Base-by-base conservation (phyloP, 2,888 invertebrate species). In the Thereva unica region DNA sequence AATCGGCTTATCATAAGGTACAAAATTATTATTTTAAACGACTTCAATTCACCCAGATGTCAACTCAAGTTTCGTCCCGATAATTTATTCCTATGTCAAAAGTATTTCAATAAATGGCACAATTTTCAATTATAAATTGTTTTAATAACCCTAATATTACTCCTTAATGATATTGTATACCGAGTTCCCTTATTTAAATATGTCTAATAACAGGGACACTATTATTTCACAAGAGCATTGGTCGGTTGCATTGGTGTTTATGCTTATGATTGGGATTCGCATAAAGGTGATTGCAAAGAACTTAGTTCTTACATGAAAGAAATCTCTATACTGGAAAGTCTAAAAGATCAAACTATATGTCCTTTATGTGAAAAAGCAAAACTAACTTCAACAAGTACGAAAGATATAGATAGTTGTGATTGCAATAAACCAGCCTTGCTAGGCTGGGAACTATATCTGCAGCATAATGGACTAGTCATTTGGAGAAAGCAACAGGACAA, bases 381-480 rank as follows among this genome's bases (percentile, higher is more conserved):
- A 54, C 71, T 81, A 4, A 74, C 83, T 45, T 82, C 83, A 69
- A 73, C 74, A 50, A 74, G 75, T 64, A 75, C 80, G 55, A 77
- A 80, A 3, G 78, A 77, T 70, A 76, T 83, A 12, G 75, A 80
- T n/a, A 85, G 84, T 72, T 40, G 12, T 38, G 49, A 49, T 23
- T 50, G 3, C 23, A 61, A 61, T 6, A 4, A 35, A 2, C 23
- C 2, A n/a, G 38, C 12, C 5, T 4, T 53, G 5, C 10, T 53
- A 4, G 84, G 87, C 10, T 92, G 92, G 94, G 83, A 85, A 61
- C 90, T 92, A 0, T 94, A 90, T 75, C 86, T 93, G 73, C 91
- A 92, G 75, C 86, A 90, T 9, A 84, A 89, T 61, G 90, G 92
- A 75, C 87, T 93, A 75, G 83, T 92, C 9, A 89, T 94, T 44